phyloP scores from a whole-genome alignment of 2,888 invertebrate species.

The Phanerotoma sp. region DNA sequence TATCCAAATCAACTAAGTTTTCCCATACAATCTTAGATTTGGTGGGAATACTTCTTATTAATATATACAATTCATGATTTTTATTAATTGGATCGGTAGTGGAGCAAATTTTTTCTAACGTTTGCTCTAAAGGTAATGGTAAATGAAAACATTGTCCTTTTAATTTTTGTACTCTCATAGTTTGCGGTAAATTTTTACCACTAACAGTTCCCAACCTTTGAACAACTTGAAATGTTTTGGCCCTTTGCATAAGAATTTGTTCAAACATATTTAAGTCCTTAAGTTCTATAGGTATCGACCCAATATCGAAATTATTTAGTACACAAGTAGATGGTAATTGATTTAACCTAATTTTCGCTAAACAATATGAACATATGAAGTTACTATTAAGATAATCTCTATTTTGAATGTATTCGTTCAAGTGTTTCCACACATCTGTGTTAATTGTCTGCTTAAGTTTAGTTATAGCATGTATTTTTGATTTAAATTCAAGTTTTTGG shows the following conservation, averaged over 20 bases:
- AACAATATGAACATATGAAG: too few relatives aligned
- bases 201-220: conserved; percentile 41
- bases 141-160: conserved; percentile 44
- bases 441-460: not conserved
- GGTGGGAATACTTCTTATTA: conserved; percentile 42
- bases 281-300: conserved; percentile 24
- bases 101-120: conserved; percentile 42
- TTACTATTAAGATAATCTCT: not conserved
- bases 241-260: not conserved
- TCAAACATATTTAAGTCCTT: not conserved
- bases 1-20: conserved; percentile 40
- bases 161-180: conserved; percentile 33
- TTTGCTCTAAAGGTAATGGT: conserved; percentile 46
- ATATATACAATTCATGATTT: conserved; percentile 43
- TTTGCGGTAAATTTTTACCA: conserved; percentile 41
- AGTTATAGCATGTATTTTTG: not conserved
- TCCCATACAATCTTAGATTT: conserved; percentile 40
- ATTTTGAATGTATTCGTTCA: not conserved
- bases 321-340: too few relatives aligned
- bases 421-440: too few relatives aligned
- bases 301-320: not conserved
- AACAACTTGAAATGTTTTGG: conserved; percentile 48
- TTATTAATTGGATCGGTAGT: conserved; percentile 38
- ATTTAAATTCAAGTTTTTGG: not conserved
- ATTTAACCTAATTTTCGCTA: too few relatives aligned